phyloP scores from a whole-genome alignment of 2,797 vertebrate species.

The Lophotriccus pileatus region DNA sequence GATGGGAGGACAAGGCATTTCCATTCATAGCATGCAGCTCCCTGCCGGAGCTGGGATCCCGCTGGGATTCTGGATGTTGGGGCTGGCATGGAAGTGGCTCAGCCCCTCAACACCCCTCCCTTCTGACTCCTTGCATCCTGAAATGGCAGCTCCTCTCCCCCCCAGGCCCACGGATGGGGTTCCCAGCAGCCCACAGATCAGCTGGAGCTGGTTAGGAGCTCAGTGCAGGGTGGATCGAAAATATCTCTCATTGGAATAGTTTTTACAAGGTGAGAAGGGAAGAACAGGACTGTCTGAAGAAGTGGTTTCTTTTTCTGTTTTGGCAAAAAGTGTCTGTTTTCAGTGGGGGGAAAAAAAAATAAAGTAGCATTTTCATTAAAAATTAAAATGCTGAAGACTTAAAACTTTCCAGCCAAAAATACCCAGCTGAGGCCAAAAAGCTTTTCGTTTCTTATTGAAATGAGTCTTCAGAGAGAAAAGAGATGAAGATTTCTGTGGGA shows the following conservation, averaged over 20 bases:
- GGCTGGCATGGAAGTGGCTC: background rate
- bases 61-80: background rate
- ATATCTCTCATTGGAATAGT: background rate
- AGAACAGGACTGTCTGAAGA: background rate
- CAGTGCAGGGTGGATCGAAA: background rate
- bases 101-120: background rate
- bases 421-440: background rate
- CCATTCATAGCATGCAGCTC: background rate
- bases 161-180: background rate
- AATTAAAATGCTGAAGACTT: background rate
- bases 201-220: background rate
- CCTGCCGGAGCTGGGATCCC: fast-evolving
- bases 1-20: fast-evolving
- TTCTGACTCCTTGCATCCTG: background rate
- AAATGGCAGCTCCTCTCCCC: background rate
- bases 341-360: background rate
- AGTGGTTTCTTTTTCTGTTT: background rate
- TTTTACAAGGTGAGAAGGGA: background rate
- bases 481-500: background rate
- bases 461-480: background rate
- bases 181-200: background rate
- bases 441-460: background rate
- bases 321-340: background rate
- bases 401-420: slow-evolving; percentile 2
- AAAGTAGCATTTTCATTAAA: background rate